Evolutionary conservation across 2,888 invertebrate species (phyloP).

Genomic region (Spicauda simplicius): DNA sequence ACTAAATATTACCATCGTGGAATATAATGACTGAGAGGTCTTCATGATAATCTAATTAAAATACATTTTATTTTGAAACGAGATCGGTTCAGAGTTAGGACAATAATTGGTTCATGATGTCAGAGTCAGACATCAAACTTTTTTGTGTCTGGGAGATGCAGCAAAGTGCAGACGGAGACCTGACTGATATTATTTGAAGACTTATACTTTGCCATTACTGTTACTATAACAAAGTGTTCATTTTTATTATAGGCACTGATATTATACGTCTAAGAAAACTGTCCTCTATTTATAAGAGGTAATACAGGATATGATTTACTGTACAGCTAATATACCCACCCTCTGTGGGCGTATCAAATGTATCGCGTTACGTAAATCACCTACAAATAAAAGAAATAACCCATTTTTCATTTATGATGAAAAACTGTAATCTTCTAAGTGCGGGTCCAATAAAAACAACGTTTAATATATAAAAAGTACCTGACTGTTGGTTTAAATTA

Average conservation of each 20-base stretch:
- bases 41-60: too few relatives aligned
- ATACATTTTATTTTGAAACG: too few relatives aligned
- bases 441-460: neutral
- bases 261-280: neutral
- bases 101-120: too few relatives aligned
- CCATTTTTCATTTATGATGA: conserved; percentile 15
- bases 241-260: neutral
- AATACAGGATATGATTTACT: neutral
- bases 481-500: neutral
- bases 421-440: neutral
- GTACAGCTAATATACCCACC: neutral
- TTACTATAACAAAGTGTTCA: too few relatives aligned
- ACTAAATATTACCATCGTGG: too few relatives aligned
- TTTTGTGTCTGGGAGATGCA: too few relatives aligned
- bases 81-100: too few relatives aligned
- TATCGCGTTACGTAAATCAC: neutral
- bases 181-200: too few relatives aligned
- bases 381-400: neutral
- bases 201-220: too few relatives aligned
- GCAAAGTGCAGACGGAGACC: too few relatives aligned
- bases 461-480: neutral
- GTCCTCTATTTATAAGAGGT: neutral
- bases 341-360: neutral
- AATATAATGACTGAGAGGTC: too few relatives aligned
- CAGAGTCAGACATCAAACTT: too few relatives aligned